Base-by-base conservation (phyloP, 1,140 invertebrate genomes). In the Steinernema feltiae region DNA sequence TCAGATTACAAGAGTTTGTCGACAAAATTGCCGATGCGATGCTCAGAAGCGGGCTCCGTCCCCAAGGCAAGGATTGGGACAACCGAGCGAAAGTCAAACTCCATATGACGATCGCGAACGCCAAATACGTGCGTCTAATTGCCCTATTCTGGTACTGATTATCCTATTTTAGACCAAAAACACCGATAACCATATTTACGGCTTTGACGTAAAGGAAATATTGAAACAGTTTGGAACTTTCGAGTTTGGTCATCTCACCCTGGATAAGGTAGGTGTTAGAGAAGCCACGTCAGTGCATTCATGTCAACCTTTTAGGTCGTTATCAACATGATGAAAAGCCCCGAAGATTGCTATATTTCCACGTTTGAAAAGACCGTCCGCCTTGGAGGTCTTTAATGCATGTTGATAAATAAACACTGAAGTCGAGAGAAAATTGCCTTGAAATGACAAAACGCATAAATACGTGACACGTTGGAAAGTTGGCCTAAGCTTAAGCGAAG, bases 261-360 rank as follows among this genome's bases (percentile, higher is more conserved):
- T 63, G 2, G 53, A 63, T 21, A 63, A 63, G 53, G 53, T 63
- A 63, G 53, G 53, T n/a, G n/a, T n/a, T n/a, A n/a, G n/a, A n/a
- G n/a, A n/a, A n/a, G n/a, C n/a, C n/a, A n/a, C n/a, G n/a, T n/a
- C n/a, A n/a, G n/a, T n/a, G n/a, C n/a, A n/a, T n/a, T n/a, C n/a
- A n/a, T n/a, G n/a, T n/a, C n/a, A n/a, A n/a, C n/a, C n/a, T n/a
- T n/a, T n/a, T n/a, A n/a, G n/a, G n/a, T n/a, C n/a, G n/a, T n/a
- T n/a, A n/a, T n/a, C n/a, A n/a, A n/a, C n/a, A n/a, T n/a, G n/a
- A n/a, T n/a, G n/a, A n/a, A n/a, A n/a, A n/a, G n/a, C n/a, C n/a
- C n/a, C n/a, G n/a, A n/a, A n/a, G n/a, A n/a, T n/a, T n/a, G n/a
- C n/a, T n/a, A n/a, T n/a, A n/a, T n/a, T n/a, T n/a, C n/a, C n/a